phyloP scores from a whole-genome alignment of 2,797 vertebrate species.

The Toxotes lorentzi region DNA sequence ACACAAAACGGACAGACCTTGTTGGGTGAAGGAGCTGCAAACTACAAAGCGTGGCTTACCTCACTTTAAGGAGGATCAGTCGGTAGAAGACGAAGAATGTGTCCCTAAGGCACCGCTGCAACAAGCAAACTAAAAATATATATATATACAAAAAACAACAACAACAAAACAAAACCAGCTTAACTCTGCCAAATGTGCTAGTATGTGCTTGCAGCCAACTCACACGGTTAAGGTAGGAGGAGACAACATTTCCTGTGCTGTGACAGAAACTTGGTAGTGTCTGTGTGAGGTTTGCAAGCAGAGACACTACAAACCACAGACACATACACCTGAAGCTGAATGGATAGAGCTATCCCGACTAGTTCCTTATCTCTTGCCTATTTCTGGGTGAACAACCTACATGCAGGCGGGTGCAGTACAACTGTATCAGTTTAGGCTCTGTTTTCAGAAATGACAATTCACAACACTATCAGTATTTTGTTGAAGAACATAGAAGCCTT shows the following conservation, averaged over 20 bases:
- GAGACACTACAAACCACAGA: constrained; percentile 61
- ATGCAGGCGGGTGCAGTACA: neutral
- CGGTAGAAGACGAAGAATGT: constrained; percentile 19
- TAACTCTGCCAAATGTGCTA: constrained; percentile 47
- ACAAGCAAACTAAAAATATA: constrained; percentile 38
- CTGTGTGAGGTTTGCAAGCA: constrained; percentile 56
- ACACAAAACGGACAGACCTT: constrained; percentile 25
- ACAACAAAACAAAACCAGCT: constrained; percentile 29
- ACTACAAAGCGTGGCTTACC: constrained; percentile 69
- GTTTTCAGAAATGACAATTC: neutral
- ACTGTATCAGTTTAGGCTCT: neutral
- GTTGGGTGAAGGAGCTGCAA: neutral
- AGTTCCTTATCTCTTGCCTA: neutral
- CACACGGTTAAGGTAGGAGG: constrained; percentile 60
- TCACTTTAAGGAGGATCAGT: constrained; percentile 56
- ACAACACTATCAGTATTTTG: neutral
- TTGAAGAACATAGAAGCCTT: neutral
- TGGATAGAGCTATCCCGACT: neutral
- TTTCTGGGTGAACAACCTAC: neutral
- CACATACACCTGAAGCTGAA: constrained; percentile 25
- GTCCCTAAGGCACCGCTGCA: constrained; percentile 50
- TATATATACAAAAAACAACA: neutral
- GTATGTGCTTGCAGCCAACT: constrained; percentile 40
- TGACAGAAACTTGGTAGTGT: constrained; percentile 41
- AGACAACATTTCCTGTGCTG: constrained; percentile 69